Evolutionary conservation across 35 echinoderm and acorn worm species (phyloP).

Genomic region (Chiridota heheva): DNA sequence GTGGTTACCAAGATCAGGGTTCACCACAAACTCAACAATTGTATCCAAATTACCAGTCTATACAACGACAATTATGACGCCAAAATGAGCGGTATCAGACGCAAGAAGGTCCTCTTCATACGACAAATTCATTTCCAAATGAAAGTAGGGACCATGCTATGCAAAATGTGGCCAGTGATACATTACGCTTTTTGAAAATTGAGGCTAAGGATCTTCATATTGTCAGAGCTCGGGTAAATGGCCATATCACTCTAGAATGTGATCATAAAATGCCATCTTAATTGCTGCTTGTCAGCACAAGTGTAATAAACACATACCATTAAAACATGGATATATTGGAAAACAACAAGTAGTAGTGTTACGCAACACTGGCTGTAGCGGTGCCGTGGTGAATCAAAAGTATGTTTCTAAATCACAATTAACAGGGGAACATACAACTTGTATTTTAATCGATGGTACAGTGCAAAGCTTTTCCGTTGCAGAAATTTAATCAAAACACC

Average conservation of each 20-base stretch:
- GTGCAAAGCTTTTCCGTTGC: neutral
- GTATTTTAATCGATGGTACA: slow-evolving; percentile 5
- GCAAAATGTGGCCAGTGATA: neutral
- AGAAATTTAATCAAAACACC: neutral
- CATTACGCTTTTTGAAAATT: neutral
- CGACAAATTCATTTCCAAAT: neutral
- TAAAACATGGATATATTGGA: neutral
- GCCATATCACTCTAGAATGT: neutral
- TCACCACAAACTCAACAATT: neutral
- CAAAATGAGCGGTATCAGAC: neutral
- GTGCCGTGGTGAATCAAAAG: slow-evolving; percentile 12
- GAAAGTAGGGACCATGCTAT: neutral
- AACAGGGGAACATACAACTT: slow-evolving; percentile 10
- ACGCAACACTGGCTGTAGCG: slow-evolving; percentile 20
- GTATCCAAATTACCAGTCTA: neutral
- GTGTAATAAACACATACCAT: neutral
- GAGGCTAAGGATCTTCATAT: neutral
- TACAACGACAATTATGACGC: neutral
- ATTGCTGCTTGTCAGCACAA: neutral
- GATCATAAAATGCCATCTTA: slow-evolving; percentile 24
- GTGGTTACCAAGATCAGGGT: neutral
- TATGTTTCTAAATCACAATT: neutral
- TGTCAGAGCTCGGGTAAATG: neutral
- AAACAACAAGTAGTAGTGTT: neutral
- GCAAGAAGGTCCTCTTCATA: neutral